phyloP scores from a whole-genome alignment of 2,888 invertebrate species.

The Phaonia tiefii region DNA sequence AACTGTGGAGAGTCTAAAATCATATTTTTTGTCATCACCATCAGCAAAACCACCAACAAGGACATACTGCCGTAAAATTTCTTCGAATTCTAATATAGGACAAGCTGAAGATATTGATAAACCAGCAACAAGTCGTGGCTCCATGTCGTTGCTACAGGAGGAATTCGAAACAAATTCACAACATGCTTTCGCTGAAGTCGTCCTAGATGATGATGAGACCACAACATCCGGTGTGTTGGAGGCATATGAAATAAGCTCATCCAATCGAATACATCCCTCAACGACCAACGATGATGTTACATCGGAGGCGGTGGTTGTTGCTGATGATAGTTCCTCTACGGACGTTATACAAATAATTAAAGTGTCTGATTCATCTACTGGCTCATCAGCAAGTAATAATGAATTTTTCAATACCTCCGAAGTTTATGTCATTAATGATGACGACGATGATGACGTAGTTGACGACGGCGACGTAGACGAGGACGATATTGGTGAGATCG shows the following conservation, averaged over 20 bases:
- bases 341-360: constrained; percentile 72
- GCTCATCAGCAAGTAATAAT: constrained; percentile 62
- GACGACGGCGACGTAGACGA: constrained; percentile 61
- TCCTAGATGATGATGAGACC: constrained; percentile 76
- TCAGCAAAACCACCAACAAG: constrained; percentile 41
- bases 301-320: constrained; percentile 69
- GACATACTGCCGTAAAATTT: constrained; percentile 48
- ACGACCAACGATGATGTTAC: constrained; percentile 67
- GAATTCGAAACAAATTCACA: constrained; percentile 73
- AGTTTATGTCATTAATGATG: constrained; percentile 76
- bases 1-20: constrained; percentile 33
- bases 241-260: constrained; percentile 76
- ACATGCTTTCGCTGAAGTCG: constrained; percentile 74
- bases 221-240: constrained; percentile 74
- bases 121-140: constrained; percentile 63
- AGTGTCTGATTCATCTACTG: constrained; percentile 57
- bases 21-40: constrained; percentile 48
- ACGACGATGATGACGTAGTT: constrained; percentile 73
- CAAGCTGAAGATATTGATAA: constrained; percentile 53
- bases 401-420: constrained; percentile 68
- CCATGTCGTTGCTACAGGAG: constrained; percentile 76
- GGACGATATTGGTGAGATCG: constrained; percentile 67
- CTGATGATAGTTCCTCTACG: constrained; percentile 75
- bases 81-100: constrained; percentile 51
- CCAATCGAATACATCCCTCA: constrained; percentile 73